Evolutionary conservation across 2,888 invertebrate species (phyloP), one percentile per base, ranked within the genome.

Genomic region (Hypolimnas misippus): DNA sequence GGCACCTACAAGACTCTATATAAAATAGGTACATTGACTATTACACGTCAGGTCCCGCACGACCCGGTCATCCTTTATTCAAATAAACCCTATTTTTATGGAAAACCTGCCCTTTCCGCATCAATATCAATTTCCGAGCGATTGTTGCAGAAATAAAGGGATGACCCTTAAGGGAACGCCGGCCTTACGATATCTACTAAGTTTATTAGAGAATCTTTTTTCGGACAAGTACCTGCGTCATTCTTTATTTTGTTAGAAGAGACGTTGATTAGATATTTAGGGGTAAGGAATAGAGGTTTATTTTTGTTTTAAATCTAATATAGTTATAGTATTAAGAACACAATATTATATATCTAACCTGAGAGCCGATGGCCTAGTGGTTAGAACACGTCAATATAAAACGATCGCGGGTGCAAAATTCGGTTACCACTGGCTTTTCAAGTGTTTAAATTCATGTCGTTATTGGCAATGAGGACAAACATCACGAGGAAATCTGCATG

Each of bases 51-150:
- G 82, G 73, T 76, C 83, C 80, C 82, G 74, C 77, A 72, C 83
- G 81, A 79, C 70, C 82, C 84, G 83, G 83, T 82, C 87, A 91
- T 92, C 91, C 89, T 88, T 92, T 92, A 92, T 92, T 92, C 89
- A 92, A 92, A 92, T 92, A 91, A 90, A 91, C 91, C 91, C 91
- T 91, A 91, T 91, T 92, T 92, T 92, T 91, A 92, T 92, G 91
- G 90, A 92, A 90, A 91, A 87, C 83, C 81, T 88, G 89, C 89
- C 90, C 89, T 89, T 87, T 90, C 86, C 88, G 87, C 91, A 92
- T 92, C 91, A 92, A 92, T 92, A 92, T 92, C 92, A 92, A 92
- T 92, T 92, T 92, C 89, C 84, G 75, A 82, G 89, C 87, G 89
- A 92, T 92, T 91, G 91, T 91, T 88, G 88, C 84, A 88, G 89